These are phyloP conservation scores for Pseudomyrmex cubaensis DNA, from an alignment of 1,140 invertebrate genomes.

Conservation along the genomic window DNA sequence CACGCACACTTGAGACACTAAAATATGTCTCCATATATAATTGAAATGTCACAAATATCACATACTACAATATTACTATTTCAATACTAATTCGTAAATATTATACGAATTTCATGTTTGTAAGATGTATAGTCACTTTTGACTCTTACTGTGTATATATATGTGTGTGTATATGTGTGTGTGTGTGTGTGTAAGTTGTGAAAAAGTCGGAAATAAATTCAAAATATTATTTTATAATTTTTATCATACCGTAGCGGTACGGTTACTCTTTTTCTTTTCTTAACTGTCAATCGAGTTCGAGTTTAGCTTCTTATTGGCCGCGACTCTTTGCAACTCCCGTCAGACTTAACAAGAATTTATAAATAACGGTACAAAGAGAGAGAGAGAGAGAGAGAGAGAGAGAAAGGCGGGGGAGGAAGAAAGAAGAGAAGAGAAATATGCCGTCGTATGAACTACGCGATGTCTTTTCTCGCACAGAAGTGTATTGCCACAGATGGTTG, in stretches of 20 bases:
- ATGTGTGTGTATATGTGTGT: no score
- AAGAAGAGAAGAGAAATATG: background rate
- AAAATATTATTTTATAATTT: no score
- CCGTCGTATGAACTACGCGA: constrained; percentile 22
- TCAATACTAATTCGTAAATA: no score
- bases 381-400: no score
- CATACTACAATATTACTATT: background rate
- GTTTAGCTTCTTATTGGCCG: constrained; percentile 18
- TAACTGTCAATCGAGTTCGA: background rate
- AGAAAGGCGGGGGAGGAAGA: no score
- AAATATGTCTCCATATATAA: background rate
- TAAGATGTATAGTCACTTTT: no score
- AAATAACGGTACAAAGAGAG: constrained; percentile 42
- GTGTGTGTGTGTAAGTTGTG: no score
- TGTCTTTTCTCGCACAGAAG: constrained; percentile 14
- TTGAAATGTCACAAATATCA: background rate
- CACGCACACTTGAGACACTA: no score
- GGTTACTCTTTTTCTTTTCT: background rate
- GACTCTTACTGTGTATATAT: no score
- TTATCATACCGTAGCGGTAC: background rate
- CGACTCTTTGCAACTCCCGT: background rate
- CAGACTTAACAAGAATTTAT: constrained; percentile 49
- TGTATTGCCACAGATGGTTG: constrained; percentile 54
- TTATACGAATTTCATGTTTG: no score
- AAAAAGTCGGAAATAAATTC: background rate